Evolutionary conservation across 2,113 vertebrate species (phyloP).

Genomic region (Carlito syrichta): DNA sequence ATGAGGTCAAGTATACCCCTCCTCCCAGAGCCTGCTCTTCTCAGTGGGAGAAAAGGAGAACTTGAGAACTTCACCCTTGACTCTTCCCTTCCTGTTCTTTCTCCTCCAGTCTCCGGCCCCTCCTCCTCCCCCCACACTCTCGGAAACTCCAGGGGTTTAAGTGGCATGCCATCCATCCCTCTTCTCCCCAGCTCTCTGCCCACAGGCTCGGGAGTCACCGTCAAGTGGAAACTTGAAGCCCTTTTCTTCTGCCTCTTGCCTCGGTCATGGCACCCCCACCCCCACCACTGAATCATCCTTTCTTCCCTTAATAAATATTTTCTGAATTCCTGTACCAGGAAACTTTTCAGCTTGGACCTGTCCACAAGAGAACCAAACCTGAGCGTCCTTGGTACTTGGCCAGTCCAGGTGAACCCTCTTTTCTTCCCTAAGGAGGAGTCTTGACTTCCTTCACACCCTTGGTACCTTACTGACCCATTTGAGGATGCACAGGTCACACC

Average conservation of each 20-base stretch:
- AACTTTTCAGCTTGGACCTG: background rate
- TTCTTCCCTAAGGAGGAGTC: background rate
- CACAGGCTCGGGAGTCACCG: background rate
- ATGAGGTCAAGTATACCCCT: background rate
- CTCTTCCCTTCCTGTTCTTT: conserved; percentile 28
- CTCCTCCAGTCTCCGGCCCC: background rate
- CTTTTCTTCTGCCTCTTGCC: background rate
- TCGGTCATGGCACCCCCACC: background rate
- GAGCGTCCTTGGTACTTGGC: background rate
- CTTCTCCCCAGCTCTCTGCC: background rate
- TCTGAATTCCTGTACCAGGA: background rate
- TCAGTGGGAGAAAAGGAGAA: background rate
- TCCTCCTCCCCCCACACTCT: background rate
- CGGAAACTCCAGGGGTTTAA: background rate
- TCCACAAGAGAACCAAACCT: background rate
- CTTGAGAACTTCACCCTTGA: conserved; percentile 31
- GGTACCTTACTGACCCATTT: background rate
- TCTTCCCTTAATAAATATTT: conserved; percentile 3
- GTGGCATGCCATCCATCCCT: accelerated
- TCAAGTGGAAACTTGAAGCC: background rate
- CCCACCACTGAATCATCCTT: background rate
- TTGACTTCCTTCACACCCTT: background rate
- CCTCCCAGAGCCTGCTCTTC: background rate
- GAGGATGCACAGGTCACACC: background rate
- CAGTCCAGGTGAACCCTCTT: background rate